Base-by-base conservation (phyloP, 2,888 invertebrate species). In the Acrobasis repandana region DNA sequence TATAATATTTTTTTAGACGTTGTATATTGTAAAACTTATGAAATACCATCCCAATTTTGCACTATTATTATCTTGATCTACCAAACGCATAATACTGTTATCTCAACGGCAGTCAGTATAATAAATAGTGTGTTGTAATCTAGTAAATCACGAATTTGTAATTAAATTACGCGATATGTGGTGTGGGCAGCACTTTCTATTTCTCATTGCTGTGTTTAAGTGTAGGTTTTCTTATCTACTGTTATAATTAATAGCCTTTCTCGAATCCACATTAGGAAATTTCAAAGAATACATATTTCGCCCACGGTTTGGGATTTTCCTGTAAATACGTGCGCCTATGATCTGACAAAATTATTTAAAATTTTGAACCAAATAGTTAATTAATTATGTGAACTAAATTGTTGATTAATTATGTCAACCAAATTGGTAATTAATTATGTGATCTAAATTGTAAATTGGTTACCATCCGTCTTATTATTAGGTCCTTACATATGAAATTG, bases 151-250 rank as follows among this genome's bases (percentile, higher is more conserved):
- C 73, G 74, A 72, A 70, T 58, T 34, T 16, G 51, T 74, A 72
- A 73, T 78, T 66, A 72, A 73, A 68, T 54, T 65, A 67, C 67
- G 63, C 64, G 60, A 66, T 62, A 51, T 65, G 70, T 71, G 73
- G 75, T 74, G 65, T 70, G 69, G 63, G 51, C 43, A 20, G 33
- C n/a, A 28, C 70, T 76, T 76, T 77, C 72, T 73, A 65, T 66
- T 64, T 49, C 66, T 8, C 34, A 51, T 33, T 34, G 16, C 15
- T 52, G 10, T 52, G 3, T 36, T 43, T 43, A 43, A 43, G 16
- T 51, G 10, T 51, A 36, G 36, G 43, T 11, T 43, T 28, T 52
- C 36, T 52, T 51, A 51, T 33, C 52, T 36, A 16, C 16, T 52
- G 52, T 36, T 52, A 52, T 52, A 52, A 52, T 52, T 52, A 52